A percentile compares a stretch with the other conserved stretches of the same genome.
Conservation (phyloP, 2,113 vertebrate species). For the Semnopithecus entellus region DNA sequence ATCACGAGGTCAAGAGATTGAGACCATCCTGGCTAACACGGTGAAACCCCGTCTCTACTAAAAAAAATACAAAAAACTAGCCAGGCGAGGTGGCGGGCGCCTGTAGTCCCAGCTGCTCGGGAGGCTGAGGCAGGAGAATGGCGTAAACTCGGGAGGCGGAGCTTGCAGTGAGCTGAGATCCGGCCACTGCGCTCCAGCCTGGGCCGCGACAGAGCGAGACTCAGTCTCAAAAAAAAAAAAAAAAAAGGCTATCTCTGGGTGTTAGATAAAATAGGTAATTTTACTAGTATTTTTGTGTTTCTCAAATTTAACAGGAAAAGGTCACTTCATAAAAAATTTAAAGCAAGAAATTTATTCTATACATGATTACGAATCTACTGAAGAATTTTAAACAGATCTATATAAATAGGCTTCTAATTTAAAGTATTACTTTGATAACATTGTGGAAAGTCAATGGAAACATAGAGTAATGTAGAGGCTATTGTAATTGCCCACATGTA, state of each 20-base stretch:
- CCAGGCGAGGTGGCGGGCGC: no score
- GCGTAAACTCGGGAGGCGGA: no score
- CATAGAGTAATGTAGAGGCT: background rate
- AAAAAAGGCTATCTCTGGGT: background rate
- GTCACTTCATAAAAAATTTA: background rate
- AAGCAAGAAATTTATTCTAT: background rate
- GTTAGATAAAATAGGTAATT: background rate
- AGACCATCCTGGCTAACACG: no score
- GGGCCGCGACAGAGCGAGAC: no score
- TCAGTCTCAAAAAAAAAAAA: no score
- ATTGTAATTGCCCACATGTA: background rate
- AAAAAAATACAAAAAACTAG: no score
- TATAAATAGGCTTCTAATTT: background rate
- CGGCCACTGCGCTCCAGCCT: no score
- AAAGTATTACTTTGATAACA: constrained; percentile 1
- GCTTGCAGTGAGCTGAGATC: no score
- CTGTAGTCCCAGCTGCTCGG: no score
- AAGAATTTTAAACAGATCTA: background rate
- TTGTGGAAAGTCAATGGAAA: background rate
- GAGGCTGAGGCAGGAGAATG: no score
- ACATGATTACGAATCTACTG: background rate
- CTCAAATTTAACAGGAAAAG: background rate
- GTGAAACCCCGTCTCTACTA: no score
- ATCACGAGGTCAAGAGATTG: no score
- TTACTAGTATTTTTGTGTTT: background rate